Evolutionary conservation across 1,140 invertebrate species (phyloP).

Genomic region (Ylistrum balloti): DNA sequence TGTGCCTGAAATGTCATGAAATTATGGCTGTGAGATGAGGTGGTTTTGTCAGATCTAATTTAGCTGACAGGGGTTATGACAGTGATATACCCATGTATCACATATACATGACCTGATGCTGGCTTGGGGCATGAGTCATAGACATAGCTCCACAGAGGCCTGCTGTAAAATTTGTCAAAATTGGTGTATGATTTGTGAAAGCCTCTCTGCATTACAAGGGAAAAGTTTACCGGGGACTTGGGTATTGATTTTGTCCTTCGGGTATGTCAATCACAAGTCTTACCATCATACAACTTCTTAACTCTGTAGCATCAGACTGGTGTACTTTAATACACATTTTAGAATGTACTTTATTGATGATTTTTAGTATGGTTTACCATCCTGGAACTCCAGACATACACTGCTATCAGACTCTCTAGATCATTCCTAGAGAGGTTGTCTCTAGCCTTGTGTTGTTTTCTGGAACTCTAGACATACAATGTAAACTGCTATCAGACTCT

Average conservation of each 20-base stretch:
- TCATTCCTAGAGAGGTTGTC: too few species aligned
- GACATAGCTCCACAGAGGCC: not conserved
- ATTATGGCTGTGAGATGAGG: too few species aligned
- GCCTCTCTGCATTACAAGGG: not conserved
- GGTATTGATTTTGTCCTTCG: not conserved
- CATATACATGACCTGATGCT: not conserved
- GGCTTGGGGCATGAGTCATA: not conserved
- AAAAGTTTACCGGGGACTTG: not conserved
- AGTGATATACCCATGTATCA: not conserved
- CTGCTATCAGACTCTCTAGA: too few species aligned
- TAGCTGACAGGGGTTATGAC: not conserved
- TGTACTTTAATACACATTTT: not conserved
- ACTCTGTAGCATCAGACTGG: not conserved
- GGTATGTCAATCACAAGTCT: not conserved
- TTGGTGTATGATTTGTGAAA: not conserved
- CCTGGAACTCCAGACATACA: too few species aligned
- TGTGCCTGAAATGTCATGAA: too few species aligned
- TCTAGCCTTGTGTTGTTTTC: not conserved
- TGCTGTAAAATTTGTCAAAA: not conserved
- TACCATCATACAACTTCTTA: not conserved
- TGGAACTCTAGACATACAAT: not conserved
- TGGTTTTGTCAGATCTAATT: too few species aligned
- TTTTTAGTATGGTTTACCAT: not conserved
- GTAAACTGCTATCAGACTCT: too few species aligned
- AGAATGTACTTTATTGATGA: too few species aligned